Percentiles rank a stretch among this genome's conserved stretches.
Evolutionary conservation across 2,797 vertebrate genomes (phyloP).

Genomic region (Ptychobarbus kaznakovi): DNA sequence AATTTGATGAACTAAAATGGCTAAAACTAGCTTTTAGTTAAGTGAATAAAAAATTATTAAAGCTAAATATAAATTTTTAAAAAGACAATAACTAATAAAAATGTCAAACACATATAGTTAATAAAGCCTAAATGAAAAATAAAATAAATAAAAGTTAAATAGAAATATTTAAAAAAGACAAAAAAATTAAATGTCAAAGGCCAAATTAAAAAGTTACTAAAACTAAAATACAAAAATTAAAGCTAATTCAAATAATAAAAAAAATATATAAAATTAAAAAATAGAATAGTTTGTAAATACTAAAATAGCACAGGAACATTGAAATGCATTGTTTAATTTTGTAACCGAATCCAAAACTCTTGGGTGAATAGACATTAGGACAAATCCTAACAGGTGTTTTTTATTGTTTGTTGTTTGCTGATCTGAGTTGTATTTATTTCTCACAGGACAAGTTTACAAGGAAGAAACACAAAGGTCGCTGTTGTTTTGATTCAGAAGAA

Average conservation of each 20-base stretch:
- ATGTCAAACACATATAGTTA: no score
- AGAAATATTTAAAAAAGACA: no score
- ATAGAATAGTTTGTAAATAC: background rate
- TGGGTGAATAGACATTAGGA: background rate
- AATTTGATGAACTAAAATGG: background rate
- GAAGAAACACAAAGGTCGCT: conserved; percentile 97
- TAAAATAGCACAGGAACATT: background rate
- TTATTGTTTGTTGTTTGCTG: background rate
- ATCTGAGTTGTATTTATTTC: conserved; percentile 15
- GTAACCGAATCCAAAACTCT: background rate
- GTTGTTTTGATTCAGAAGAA: conserved; percentile 99
- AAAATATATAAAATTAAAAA: no score
- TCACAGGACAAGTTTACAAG: conserved; percentile 92
- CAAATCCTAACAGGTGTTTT: background rate
- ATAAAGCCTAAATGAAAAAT: no score
- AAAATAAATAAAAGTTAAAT: no score
- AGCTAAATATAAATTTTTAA: background rate
- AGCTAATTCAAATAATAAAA: no score
- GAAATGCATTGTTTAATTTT: background rate
- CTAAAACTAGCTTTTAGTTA: background rate
- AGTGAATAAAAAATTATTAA: background rate
- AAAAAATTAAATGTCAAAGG: no score
- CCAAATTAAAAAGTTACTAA: no score
- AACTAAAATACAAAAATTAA: background rate
- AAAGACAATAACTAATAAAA: no score